Base-by-base conservation (phyloP, 2,113 vertebrate genomes). In the Carassius gibelio region DNA sequence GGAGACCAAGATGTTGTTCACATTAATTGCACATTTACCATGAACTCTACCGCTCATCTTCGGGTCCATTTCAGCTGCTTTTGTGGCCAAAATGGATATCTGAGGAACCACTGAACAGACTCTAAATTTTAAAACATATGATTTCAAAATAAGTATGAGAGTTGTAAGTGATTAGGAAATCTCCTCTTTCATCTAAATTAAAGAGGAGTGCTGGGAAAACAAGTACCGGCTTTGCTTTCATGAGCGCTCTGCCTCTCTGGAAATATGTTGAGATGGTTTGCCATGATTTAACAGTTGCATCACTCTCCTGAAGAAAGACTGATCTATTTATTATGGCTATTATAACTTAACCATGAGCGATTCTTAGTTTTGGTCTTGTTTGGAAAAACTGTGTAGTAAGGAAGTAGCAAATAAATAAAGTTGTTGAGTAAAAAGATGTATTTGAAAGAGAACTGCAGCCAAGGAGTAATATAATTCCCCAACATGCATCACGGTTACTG, bases 351-450 rank as follows among this genome's bases (percentile, higher is more conserved):
- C 74, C 62, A 84, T 42, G 52, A 52, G 79, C 59, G 36, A 75
- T 72, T 69, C 62, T 77, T 78, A 62, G 30, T 81, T 57, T 83
- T 84, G 79, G 75, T 77, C 84, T 85, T 74, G 59, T 77, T 85
- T 84, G 79, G 71, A 88, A 45, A 72, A 75, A 84, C 87, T 87
- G 85, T 14, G 80, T 38, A 62, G 82, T 8, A 75, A 78, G 74
- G 77, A 84, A 79, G 78, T 75, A 1, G 38, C 62, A 86, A 90
- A 90, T 85, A 90, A 89, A 90, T 89, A 90, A 90, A 85, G 66
- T 75, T 82, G 75, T 86, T 90, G 79, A 88, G 57, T 69, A 86
- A 88, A 89, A 87, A 90, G 87, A 91, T 88, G 74, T 88, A 88
- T 86, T 86, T 81, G 61, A 50, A 82, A 85, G 86, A 86, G 86